Conservation (phyloP, 2,797 vertebrate species). For the Toxotes lorentzi region DNA sequence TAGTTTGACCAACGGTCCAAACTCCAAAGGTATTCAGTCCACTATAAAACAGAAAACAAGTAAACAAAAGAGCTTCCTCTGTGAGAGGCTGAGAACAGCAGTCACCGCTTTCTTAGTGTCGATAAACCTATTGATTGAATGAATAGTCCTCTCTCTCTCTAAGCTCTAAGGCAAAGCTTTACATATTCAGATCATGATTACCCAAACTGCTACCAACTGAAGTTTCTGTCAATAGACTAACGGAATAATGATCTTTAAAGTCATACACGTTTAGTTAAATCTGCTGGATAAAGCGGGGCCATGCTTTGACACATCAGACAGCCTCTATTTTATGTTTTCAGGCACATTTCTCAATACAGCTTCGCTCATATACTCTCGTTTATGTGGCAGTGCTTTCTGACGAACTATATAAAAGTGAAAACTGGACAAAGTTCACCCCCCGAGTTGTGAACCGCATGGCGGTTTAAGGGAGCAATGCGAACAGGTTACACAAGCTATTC, state of each 20-base stretch:
- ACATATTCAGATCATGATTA: too few relatives aligned
- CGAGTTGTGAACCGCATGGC: background rate
- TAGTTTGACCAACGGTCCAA: background rate
- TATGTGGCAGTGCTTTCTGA: background rate
- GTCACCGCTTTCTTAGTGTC: too few relatives aligned
- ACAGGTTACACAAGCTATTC: slow-evolving; percentile 33
- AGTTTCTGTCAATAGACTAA: background rate
- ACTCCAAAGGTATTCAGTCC: too few relatives aligned
- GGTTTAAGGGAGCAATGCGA: background rate
- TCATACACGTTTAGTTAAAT: background rate
- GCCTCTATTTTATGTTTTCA: background rate
- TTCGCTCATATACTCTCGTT: too few relatives aligned
- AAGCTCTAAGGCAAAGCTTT: background rate
- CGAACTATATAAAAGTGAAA: background rate
- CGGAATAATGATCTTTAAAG: background rate
- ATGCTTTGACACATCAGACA: background rate
- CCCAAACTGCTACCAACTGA: too few relatives aligned
- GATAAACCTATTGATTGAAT: background rate
- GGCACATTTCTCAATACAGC: background rate
- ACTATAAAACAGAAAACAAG: background rate
- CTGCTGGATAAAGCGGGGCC: background rate
- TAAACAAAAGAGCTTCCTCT: background rate
- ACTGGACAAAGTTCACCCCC: background rate
- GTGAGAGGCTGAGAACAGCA: background rate
- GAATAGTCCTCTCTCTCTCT: background rate